Conservation (phyloP, 2,113 vertebrate species). For the Myiopsitta monachus region DNA sequence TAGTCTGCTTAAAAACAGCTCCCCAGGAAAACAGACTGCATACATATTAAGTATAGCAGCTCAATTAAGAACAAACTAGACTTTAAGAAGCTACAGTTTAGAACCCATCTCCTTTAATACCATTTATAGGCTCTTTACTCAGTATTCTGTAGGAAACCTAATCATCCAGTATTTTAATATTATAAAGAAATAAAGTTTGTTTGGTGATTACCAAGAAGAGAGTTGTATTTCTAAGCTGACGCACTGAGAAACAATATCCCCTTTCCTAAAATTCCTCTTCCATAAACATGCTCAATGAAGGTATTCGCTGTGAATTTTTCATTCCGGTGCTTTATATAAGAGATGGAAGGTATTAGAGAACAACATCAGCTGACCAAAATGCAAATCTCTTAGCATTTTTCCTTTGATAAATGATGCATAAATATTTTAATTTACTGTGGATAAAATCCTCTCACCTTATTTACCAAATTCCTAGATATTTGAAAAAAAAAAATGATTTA, state of each 20-base stretch:
- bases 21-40: neutral
- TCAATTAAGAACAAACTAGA: neutral
- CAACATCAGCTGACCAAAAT: neutral
- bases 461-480: neutral
- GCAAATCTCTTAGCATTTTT: neutral
- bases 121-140: neutral
- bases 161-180: neutral
- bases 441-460: neutral
- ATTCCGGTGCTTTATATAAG: neutral
- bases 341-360: neutral
- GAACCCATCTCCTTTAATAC: neutral
- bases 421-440: neutral
- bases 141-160: neutral
- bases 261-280: neutral
- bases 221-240: neutral
- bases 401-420: neutral
- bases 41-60: neutral
- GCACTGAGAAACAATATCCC: neutral
- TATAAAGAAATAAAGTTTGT: neutral
- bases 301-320: neutral
- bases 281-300: neutral
- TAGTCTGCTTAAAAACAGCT: neutral
- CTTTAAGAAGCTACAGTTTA: neutral
- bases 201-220: neutral
- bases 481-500: neutral